A percentile compares a stretch with the other conserved stretches of the same genome.
Conservation (phyloP, 2,797 vertebrate species). For the Peromyscus nudipes region DNA sequence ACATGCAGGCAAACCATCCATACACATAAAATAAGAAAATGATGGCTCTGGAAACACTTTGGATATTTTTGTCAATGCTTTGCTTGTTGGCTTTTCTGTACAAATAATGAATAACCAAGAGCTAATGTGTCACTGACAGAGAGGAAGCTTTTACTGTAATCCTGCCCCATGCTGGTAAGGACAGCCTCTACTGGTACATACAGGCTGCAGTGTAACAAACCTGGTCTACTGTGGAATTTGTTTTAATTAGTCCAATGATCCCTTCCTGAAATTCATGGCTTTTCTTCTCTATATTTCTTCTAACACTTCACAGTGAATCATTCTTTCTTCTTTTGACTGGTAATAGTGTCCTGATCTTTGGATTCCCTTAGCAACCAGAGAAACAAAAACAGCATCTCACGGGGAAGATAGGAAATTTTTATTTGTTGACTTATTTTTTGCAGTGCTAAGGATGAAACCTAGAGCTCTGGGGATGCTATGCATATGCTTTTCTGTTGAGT, state of each 20-base stretch:
- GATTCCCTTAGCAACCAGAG: slow-evolving; percentile 37
- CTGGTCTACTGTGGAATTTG: slow-evolving; percentile 79
- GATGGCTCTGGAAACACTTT: neutral
- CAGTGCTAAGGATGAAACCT: neutral
- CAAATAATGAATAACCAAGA: neutral
- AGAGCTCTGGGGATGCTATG: neutral
- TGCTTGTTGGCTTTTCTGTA: neutral
- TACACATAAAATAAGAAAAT: neutral
- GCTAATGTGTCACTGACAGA: neutral
- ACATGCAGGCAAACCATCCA: neutral
- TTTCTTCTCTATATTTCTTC: slow-evolving; percentile 17
- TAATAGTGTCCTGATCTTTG: slow-evolving; percentile 48
- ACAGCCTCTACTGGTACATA: neutral
- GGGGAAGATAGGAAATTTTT: neutral
- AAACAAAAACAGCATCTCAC: slow-evolving; percentile 49
- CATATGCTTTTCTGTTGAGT: neutral
- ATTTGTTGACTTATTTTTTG: neutral
- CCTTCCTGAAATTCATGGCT: slow-evolving; percentile 66
- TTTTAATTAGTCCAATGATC: slow-evolving; percentile 76
- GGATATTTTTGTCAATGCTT: slow-evolving; percentile 5
- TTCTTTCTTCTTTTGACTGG: slow-evolving; percentile 32
- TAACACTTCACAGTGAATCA: slow-evolving; percentile 16
- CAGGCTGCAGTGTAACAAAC: slow-evolving; percentile 79
- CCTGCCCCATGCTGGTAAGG: slow-evolving; percentile 71
- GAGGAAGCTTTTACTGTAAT: slow-evolving; percentile 66